These are phyloP conservation scores for Sciurus vulgaris DNA, from an alignment of 2,797 vertebrate genomes.

Conservation along the genomic window DNA sequence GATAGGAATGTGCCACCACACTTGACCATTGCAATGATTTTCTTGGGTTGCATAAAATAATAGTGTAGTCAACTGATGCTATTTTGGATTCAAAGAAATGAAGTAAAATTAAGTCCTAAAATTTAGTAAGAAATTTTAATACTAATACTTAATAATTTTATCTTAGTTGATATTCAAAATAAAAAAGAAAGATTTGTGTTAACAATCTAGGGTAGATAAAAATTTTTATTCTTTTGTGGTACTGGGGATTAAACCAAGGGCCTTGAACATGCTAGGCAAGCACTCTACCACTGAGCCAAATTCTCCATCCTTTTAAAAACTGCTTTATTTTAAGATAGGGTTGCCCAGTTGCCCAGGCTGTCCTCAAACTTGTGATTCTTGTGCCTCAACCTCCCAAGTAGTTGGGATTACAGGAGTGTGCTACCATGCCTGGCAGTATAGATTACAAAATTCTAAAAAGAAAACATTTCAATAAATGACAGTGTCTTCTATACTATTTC, in stretches of 20 bases:
- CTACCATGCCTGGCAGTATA: neutral
- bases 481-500: slow-evolving; percentile 32
- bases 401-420: neutral
- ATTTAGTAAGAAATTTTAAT: slow-evolving; percentile 49
- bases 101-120: slow-evolving; percentile 63
- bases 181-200: neutral
- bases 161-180: neutral
- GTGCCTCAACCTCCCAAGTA: neutral
- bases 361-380: neutral
- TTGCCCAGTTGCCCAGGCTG: neutral
- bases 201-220: slow-evolving; percentile 5
- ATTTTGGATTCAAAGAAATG: slow-evolving; percentile 34
- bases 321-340: neutral
- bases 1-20: neutral
- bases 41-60: slow-evolving; percentile 51
- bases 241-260: neutral
- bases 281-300: neutral
- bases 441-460: slow-evolving; percentile 47
- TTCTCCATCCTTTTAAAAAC: neutral
- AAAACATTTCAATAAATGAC: neutral
- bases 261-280: neutral
- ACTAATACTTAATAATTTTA: slow-evolving; percentile 51
- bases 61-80: neutral
- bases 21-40: neutral
- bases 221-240: neutral